phyloP scores from a whole-genome alignment of 2,797 vertebrate genomes.

The Danionella dracula region DNA sequence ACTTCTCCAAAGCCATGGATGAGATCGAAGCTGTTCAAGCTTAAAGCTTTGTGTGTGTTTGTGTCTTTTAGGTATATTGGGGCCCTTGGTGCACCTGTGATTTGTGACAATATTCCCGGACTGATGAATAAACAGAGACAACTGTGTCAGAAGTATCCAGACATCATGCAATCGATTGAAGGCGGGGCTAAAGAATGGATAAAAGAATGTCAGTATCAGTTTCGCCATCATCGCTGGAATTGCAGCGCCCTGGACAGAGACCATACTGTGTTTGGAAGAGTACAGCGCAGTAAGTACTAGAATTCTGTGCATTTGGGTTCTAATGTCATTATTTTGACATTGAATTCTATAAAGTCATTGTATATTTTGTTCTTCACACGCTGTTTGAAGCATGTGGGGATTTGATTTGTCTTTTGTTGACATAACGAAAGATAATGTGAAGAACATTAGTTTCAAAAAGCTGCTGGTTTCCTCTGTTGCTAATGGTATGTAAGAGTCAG shows the following conservation, averaged over 20 bases:
- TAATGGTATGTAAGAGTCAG: too few species aligned
- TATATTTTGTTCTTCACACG: too few species aligned
- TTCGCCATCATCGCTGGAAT: conserved; percentile 98
- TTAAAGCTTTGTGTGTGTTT: not conserved
- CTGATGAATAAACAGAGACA: conserved; percentile 95
- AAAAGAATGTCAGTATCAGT: conserved; percentile 95
- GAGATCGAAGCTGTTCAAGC: not conserved
- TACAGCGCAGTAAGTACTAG: conserved; percentile 84
- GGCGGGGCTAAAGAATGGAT: conserved; percentile 97
- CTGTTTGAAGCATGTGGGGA: too few species aligned
- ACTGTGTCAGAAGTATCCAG: conserved; percentile 90
- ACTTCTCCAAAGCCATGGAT: not conserved
- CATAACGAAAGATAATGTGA: too few species aligned
- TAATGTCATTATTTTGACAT: too few species aligned
- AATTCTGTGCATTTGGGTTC: not conserved
- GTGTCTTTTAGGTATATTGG: conserved; percentile 85
- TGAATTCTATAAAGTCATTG: too few species aligned
- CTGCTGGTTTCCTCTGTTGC: too few species aligned
- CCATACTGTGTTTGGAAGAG: conserved; percentile 93
- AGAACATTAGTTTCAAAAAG: too few species aligned
- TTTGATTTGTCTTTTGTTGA: too few species aligned
- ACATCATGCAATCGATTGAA: conserved; percentile 96
- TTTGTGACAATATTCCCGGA: conserved; percentile 95
- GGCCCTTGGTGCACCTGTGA: conserved; percentile 88
- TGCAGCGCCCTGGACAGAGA: conserved; percentile 95